Percentiles rank a stretch among this genome's conserved stretches.
These are phyloP conservation scores for Prunella himalayana DNA, from an alignment of 2,113 vertebrate genomes.

Conservation along the genomic window DNA sequence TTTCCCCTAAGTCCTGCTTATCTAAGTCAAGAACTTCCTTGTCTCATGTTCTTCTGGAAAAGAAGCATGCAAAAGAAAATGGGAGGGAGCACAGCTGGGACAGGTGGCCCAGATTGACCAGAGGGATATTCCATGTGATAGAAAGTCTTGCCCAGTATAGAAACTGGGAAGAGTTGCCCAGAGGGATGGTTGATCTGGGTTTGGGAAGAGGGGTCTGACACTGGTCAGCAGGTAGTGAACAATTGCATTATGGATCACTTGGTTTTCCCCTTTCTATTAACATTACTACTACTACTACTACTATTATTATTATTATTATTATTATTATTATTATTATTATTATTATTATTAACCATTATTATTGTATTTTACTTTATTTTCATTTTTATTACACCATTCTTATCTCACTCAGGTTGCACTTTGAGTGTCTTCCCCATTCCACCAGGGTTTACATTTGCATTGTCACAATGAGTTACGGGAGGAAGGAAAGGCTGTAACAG, in stretches of 20 bases:
- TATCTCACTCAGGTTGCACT: neutral
- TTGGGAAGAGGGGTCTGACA: neutral
- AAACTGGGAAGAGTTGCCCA: neutral
- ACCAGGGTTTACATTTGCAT: neutral
- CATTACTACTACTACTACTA: too few relatives aligned
- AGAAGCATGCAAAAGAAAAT: neutral
- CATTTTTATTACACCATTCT: neutral
- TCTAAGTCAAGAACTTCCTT: neutral
- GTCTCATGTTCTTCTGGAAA: neutral
- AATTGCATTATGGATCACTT: neutral
- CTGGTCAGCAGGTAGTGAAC: neutral
- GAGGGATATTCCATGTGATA: fast-evolving
- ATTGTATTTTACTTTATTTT: neutral
- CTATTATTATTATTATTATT: neutral
- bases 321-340: neutral
- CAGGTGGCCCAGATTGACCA: neutral
- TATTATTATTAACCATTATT: neutral
- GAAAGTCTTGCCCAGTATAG: neutral
- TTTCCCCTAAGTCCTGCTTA: neutral
- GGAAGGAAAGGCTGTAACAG: neutral
- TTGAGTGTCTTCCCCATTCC: neutral
- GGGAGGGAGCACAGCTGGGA: neutral
- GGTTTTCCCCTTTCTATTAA: neutral
- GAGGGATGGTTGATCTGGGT: neutral
- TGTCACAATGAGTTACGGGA: neutral